A percentile compares a stretch with the other conserved stretches of the same genome.
Evolutionary conservation across 1,140 invertebrate genomes (phyloP).

Genomic region (Heliconius melpomene): DNA sequence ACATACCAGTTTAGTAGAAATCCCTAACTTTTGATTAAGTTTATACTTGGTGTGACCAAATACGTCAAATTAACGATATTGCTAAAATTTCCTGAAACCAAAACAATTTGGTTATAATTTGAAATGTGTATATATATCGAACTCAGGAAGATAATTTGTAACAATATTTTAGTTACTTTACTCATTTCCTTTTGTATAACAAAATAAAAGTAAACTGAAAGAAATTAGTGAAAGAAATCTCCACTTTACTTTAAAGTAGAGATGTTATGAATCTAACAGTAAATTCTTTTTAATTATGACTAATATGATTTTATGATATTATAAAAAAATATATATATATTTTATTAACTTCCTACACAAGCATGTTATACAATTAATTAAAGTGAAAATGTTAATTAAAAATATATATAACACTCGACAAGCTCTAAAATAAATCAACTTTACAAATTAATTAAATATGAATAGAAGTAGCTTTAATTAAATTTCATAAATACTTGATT

Average conservation of each 20-base stretch:
- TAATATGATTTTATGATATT: too few relatives aligned
- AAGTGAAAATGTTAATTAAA: slow-evolving; percentile 7
- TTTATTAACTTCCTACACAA: not conserved
- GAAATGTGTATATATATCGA: not conserved
- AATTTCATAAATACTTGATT: not conserved
- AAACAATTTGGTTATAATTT: not conserved
- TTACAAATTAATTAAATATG: slow-evolving; percentile 9
- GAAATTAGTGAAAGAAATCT: not conserved
- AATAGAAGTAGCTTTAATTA: not conserved
- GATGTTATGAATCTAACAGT: too few relatives aligned
- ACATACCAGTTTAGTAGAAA: not conserved
- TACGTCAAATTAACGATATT: not conserved
- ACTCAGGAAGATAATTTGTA: not conserved
- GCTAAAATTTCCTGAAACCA: not conserved
- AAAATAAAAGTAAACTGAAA: not conserved
- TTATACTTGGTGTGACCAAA: not conserved
- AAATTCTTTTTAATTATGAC: not conserved
- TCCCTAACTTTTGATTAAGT: not conserved
- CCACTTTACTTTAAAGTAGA: not conserved
- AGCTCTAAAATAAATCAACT: not conserved
- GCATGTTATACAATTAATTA: not conserved
- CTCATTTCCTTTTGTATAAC: not conserved
- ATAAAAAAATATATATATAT: not conserved
- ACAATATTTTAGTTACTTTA: not conserved
- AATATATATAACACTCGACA: not conserved